phyloP scores from a whole-genome alignment of 2,113 vertebrate genomes.

The Macroglossus sobrinus region DNA sequence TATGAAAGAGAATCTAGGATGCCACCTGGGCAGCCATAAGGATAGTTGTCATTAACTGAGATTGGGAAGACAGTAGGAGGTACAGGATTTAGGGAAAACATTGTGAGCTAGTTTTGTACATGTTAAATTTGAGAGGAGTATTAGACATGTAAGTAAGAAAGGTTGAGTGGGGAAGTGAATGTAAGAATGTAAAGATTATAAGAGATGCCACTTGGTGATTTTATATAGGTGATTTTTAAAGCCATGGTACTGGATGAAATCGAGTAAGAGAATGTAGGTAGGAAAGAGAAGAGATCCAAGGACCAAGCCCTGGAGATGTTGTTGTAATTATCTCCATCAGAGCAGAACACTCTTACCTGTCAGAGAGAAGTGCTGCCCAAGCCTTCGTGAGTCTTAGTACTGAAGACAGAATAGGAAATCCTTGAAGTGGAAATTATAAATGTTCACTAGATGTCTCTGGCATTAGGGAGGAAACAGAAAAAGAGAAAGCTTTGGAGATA shows the following conservation, averaged over 20 bases:
- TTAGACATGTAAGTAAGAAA: neutral
- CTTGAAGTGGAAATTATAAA: constrained; percentile 29
- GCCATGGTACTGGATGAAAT: neutral
- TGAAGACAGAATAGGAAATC: neutral
- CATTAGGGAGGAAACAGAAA: neutral
- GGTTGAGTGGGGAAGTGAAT: neutral
- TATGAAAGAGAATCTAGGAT: neutral
- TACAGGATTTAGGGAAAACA: neutral
- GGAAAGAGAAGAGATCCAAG: neutral
- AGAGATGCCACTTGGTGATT: neutral
- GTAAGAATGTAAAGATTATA: neutral
- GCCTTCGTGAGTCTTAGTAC: neutral
- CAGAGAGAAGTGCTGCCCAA: neutral
- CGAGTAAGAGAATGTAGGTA: neutral
- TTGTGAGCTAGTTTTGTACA: neutral
- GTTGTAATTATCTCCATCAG: neutral
- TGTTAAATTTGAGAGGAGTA: neutral
- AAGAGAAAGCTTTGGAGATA: neutral
- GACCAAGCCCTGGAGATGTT: neutral
- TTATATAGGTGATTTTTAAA: neutral
- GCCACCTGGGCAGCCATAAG: neutral
- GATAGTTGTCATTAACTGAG: neutral
- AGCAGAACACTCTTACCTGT: constrained; percentile 10
- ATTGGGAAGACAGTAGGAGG: neutral
- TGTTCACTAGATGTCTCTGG: neutral